These are phyloP conservation scores for Spinus olivaceus DNA, from an alignment of 2,797 vertebrate species.

Conservation along the genomic window DNA sequence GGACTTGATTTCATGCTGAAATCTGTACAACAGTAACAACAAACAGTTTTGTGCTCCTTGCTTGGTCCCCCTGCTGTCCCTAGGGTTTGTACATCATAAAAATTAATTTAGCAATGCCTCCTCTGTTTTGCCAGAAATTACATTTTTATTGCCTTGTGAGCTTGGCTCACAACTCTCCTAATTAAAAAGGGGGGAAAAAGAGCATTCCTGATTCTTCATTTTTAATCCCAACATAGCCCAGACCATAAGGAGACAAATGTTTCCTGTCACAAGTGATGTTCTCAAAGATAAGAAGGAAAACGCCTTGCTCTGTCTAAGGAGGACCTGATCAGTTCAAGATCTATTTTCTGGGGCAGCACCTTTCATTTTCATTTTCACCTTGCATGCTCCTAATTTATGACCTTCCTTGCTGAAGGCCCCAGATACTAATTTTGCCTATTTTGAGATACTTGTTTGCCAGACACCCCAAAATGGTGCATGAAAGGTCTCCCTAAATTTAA, in stretches of 20 bases:
- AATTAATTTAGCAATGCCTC: slow-evolving; percentile 8
- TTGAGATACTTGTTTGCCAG: background rate
- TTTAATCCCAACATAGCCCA: background rate
- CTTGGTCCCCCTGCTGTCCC: background rate
- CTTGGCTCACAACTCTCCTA: background rate
- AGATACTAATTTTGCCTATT: background rate
- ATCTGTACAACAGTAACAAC: background rate
- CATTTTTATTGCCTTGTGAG: background rate
- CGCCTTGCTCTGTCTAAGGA: background rate
- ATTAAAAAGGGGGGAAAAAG: background rate
- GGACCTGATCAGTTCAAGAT: background rate
- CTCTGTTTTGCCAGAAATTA: background rate
- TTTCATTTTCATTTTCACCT: background rate
- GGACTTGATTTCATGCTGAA: background rate
- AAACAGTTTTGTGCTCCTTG: background rate
- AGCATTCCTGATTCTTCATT: background rate
- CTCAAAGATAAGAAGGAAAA: background rate
- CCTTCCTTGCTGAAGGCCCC: background rate
- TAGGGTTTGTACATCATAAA: background rate
- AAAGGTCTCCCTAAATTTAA: background rate
- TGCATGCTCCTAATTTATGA: too few species aligned
- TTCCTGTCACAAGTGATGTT: background rate
- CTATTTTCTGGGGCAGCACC: background rate
- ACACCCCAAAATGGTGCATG: background rate
- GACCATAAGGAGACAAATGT: background rate